Evolutionary conservation across 2,888 invertebrate species (phyloP).

Genomic region (Papilio demoleus): DNA sequence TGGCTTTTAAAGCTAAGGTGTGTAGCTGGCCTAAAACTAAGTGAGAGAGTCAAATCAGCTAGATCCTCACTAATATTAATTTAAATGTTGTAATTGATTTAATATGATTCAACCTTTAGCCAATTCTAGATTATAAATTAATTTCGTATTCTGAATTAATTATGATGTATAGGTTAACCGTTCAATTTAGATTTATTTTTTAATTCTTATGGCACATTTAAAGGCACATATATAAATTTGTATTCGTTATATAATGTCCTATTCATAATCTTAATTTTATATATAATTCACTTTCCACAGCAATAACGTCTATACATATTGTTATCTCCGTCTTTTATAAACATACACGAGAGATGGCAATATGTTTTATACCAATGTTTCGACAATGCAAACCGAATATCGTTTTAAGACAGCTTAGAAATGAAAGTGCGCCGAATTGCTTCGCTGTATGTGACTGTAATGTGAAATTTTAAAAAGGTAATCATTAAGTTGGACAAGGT

Average conservation of each 20-base stretch:
- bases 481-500: slow-evolving; percentile 33
- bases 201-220: no score
- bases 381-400: background rate
- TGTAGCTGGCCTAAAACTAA: no score
- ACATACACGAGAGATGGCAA: background rate
- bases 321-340: no score
- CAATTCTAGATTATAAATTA: background rate
- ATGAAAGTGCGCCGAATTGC: slow-evolving; percentile 27
- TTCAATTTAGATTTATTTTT: background rate
- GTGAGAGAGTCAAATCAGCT: background rate
- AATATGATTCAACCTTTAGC: slow-evolving; percentile 2
- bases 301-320: no score
- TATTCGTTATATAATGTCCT: no score
- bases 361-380: background rate
- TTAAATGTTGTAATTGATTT: background rate
- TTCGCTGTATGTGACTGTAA: slow-evolving; percentile 21
- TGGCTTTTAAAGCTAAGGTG: no score
- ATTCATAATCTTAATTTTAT: no score
- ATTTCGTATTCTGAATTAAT: background rate
- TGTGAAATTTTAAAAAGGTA: slow-evolving; percentile 21
- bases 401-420: background rate
- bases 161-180: background rate
- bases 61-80: background rate
- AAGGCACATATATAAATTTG: no score
- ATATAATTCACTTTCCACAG: no score